Base-by-base conservation (phyloP, 2,113 vertebrate genomes). In the Turnix velox region DNA sequence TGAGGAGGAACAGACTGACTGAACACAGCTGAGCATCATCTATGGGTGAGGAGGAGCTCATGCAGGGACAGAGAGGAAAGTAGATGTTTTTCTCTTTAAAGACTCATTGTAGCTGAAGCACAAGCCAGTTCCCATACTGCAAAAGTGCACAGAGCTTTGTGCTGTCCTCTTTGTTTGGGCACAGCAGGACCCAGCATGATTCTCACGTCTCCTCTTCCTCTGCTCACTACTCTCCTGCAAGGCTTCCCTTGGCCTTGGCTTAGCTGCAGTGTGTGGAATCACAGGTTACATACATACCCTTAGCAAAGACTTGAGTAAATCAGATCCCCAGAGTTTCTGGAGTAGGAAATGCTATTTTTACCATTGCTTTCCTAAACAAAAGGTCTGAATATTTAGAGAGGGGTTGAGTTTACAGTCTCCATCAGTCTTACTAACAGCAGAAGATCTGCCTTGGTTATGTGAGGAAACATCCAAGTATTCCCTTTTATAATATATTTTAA, bases 181-280 rank as follows among this genome's bases (percentile, higher is more conserved):
- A 20, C 0, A 3, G 51, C 28, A 51, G 43, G 43, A 58, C 33
- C 20, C 37, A 81, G 35, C 25, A 51, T 25, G 54, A 39, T 86
- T 39, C 30, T 93, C 0, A 0, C 17, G 7, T 39, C 35, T 68
- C 52, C 42, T 76, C 51, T 37, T 72, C 24, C 43, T 39, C 48
- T 19, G 54, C 31, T 57, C 0, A 0, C 45, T n/a, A 40, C 27
- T 0, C 0, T 57, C 43, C 48, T 6, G 1, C 2, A 4, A 4
- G 40, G 46, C 39, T 85, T 39, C 25, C 42, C 2, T 0, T 27
- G 35, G 51, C 84, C 49, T 45, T 76, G 63, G 45, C 37, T 88
- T 83, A 1, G 1, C 58, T 84, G 45, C 11, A 2, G 2, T 24
- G 6, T 15, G 24, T 31, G 46, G 25, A 84, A 65, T 31, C 24